These are phyloP conservation scores for Coecobrya sp. DNA, from an alignment of 2,888 invertebrate species.

Conservation along the genomic window DNA sequence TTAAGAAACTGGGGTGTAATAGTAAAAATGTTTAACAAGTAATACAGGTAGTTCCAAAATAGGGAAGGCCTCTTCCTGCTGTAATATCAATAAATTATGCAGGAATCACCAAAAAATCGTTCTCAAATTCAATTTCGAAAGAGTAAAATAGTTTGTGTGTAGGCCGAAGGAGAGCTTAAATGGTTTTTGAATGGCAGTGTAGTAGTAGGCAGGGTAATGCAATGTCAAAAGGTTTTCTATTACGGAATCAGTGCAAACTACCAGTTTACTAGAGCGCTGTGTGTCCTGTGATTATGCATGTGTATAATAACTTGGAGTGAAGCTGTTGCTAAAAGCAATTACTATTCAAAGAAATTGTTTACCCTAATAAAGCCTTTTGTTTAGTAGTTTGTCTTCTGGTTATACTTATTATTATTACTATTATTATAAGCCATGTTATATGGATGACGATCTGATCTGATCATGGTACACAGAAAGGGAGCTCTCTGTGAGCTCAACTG, in stretches of 20 bases:
- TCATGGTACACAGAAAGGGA: not conserved
- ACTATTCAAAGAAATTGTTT: conserved; percentile 45
- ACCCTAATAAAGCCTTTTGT: conserved; percentile 42
- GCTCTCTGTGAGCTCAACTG: conserved; percentile 9
- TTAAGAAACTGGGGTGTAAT: conserved; percentile 33
- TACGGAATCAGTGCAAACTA: not conserved
- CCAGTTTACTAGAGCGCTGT: too few species aligned
- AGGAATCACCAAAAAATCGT: conserved; percentile 44
- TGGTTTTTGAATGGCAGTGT: not conserved
- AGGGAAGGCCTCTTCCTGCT: conserved; percentile 7
- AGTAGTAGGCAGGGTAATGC: not conserved
- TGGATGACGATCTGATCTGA: conserved; percentile 11
- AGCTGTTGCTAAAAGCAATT: conserved; percentile 32
- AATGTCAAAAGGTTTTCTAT: conserved; percentile 22
- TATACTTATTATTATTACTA: not conserved
- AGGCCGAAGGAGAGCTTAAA: not conserved
- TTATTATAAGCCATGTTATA: not conserved
- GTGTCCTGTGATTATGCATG: not conserved
- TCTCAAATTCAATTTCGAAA: conserved; percentile 52
- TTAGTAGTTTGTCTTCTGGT: conserved; percentile 31
- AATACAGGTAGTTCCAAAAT: conserved; percentile 59
- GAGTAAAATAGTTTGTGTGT: conserved; percentile 11
- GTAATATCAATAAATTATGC: conserved; percentile 50
- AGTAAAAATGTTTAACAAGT: conserved; percentile 23
- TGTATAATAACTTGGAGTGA: not conserved